A percentile compares a stretch with the other conserved stretches of the same genome.
These are phyloP conservation scores for Thereva unica DNA, from an alignment of 2,888 invertebrate genomes.

Conservation along the genomic window DNA sequence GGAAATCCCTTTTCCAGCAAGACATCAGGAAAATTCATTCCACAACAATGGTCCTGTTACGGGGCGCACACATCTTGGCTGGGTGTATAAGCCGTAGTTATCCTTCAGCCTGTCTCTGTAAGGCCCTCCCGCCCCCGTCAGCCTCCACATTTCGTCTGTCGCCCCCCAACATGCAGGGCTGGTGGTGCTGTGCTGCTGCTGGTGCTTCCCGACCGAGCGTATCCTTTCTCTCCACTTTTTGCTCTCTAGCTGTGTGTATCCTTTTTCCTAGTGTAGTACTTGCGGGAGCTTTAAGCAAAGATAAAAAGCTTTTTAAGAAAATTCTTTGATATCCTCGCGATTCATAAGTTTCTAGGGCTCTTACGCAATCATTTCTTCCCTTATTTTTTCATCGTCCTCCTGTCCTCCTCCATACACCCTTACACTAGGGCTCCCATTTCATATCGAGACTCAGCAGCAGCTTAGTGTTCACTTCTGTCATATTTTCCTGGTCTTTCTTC, in stretches of 20 bases:
- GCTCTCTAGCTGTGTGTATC: background rate
- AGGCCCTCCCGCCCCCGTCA: too few relatives aligned
- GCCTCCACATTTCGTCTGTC: too few relatives aligned
- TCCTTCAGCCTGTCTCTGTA: too few relatives aligned
- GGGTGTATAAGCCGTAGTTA: background rate
- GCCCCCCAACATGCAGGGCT: too few relatives aligned
- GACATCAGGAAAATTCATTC: conserved; percentile 33
- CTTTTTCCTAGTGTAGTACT: conserved; percentile 2
- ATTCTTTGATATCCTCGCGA: conserved; percentile 16
- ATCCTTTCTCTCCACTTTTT: too few relatives aligned
- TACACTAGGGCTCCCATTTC: conserved; percentile 5
- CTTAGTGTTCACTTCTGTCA: background rate
- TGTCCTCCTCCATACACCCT: too few relatives aligned
- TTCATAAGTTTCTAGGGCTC: conserved; percentile 22
- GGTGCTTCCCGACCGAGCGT: too few relatives aligned
- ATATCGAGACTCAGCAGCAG: conserved; percentile 2
- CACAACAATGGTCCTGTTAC: conserved; percentile 15
- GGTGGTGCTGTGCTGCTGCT: too few relatives aligned
- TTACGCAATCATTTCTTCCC: conserved; percentile 21
- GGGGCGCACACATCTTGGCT: conserved; percentile 16
- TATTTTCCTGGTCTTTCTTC: conserved; percentile 1
- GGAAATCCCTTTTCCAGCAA: conserved; percentile 32
- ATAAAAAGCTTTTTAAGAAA: conserved; percentile 29
- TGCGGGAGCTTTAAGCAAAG: conserved; percentile 14
- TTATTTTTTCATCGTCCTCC: too few relatives aligned